Evolutionary conservation across 2,113 vertebrate species (phyloP), one percentile per base, ranked within the genome.

Genomic region (Hypomesus transpacificus): DNA sequence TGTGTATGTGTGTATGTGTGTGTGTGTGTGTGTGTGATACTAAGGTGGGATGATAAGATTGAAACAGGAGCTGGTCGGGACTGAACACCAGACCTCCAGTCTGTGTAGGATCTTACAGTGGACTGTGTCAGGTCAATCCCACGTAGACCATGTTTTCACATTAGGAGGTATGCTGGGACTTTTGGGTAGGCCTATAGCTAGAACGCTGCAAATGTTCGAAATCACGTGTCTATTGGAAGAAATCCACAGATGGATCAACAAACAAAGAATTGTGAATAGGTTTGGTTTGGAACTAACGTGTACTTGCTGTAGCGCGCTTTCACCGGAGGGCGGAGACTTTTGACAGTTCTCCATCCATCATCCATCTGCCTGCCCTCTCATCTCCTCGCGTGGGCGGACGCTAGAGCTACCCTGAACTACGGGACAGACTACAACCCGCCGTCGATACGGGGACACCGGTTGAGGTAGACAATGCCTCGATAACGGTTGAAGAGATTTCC

Each of bases 261-360:
- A 21, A 46, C 18, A 20, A 66, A 21, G 4, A 46, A 46, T 46
- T 46, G 2, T 2, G 39, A 46, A 46, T 46, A 46, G 39, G 2
- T 46, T 46, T 9, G 39, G 39, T 46, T 46, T 2, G 34, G 53
- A 16, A 56, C 17, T n/a, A 7, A 18, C 16, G 61, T 28, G 16
- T 14, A 28, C 26, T 28, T 39, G 61, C 9, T 63, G n/a, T 63
- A 34, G 61, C 61, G 17, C 61, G 28, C 14, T 16, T 17, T 31
- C 26, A 63, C 28, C 61, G 28, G 6, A 31, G 28, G 61, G 61
- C 61, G 61, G 61, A 31, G 28, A 34, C 61, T 28, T 63, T 63
- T 31, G 28, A 63, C 61, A 34, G 26, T 28, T 34, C 28, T 17
- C 26, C 3, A 26, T 61, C 26, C 26, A 14, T 61, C 14, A 6